Evolutionary conservation across 2,113 vertebrate species (phyloP).

Genomic region (Plotosus lineatus): DNA sequence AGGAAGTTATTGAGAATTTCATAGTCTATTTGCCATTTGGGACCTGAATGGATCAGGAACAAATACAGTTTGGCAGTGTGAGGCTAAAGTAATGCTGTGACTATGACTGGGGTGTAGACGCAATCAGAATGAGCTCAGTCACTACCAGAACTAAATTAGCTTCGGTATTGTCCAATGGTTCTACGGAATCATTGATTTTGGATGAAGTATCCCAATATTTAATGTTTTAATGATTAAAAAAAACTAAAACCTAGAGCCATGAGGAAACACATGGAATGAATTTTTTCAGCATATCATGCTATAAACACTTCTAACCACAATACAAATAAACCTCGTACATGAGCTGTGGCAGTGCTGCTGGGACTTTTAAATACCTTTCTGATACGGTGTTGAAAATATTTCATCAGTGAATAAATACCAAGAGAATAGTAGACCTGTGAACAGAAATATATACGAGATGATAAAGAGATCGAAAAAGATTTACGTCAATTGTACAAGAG

Average conservation of each 20-base stretch:
- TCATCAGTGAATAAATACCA: background rate
- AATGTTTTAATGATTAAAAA: no score
- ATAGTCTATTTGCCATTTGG: background rate
- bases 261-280: no score
- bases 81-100: background rate
- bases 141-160: background rate
- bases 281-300: background rate
- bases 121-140: background rate
- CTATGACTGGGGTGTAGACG: background rate
- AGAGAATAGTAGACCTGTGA: background rate
- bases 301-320: background rate
- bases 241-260: no score
- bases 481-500: background rate
- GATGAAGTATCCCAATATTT: no score
- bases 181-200: no score
- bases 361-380: background rate
- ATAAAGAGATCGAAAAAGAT: background rate
- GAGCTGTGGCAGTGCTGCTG: background rate
- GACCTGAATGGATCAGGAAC: background rate
- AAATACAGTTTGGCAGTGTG: background rate
- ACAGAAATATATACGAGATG: background rate
- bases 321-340: background rate
- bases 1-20: no score
- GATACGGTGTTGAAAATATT: background rate
- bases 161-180: no score